Conservation (phyloP, 2,113 vertebrate species). For the Cynopterus brachyotis region DNA sequence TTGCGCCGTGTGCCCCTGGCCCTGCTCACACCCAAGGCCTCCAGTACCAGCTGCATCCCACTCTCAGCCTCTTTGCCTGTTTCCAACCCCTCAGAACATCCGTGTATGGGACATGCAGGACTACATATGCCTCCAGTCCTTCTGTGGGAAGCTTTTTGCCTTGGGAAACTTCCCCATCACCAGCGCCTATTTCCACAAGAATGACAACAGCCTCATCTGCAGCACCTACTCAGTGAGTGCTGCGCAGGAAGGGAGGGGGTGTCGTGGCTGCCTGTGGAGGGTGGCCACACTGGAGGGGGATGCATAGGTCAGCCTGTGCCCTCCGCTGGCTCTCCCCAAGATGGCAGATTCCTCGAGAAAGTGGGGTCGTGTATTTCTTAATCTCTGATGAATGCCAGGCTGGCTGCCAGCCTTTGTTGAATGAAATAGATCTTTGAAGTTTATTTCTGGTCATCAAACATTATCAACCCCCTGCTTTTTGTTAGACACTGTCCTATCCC, state of each 20-base stretch:
- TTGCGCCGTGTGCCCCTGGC: fast-evolving
- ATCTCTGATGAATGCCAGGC: not conserved
- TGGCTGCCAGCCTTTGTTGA: not conserved
- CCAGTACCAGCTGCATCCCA: not conserved
- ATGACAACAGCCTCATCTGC: conserved; percentile 29
- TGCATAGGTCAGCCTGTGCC: not conserved
- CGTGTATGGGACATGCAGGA: conserved; percentile 67
- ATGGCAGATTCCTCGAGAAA: not conserved
- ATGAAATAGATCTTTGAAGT: not conserved
- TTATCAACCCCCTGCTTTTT: not conserved
- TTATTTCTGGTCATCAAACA: not conserved
- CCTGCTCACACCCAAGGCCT: not conserved
- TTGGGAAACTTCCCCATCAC: conserved; percentile 69
- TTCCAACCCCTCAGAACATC: conserved; percentile 57
- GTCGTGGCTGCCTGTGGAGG: not conserved
- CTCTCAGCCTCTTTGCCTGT: not conserved
- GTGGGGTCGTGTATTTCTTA: not conserved
- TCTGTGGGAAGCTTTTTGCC: conserved; percentile 46
- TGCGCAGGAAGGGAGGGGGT: fast-evolving
- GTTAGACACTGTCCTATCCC: not conserved
- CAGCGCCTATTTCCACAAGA: conserved; percentile 49
- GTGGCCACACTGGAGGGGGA: not conserved
- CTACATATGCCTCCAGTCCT: conserved; percentile 65
- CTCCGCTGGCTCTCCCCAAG: not conserved
- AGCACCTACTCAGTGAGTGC: conserved; percentile 65